phyloP scores from a whole-genome alignment of 2,888 invertebrate species.

The Physocephala rufipes region DNA sequence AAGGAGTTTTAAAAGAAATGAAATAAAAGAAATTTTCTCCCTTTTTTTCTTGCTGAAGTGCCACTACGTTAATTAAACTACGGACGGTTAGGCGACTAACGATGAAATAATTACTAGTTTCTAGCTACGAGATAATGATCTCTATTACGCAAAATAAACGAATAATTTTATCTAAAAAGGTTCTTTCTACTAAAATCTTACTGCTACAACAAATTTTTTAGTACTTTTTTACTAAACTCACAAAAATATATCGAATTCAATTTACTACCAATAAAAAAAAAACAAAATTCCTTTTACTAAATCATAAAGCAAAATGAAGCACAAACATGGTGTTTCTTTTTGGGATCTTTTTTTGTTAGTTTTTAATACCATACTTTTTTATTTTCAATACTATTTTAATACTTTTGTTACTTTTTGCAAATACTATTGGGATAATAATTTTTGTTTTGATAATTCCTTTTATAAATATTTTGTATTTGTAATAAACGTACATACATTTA shows the following conservation, averaged over 20 bases:
- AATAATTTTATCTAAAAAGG: too few species aligned
- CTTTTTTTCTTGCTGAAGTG: too few species aligned
- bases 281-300: background rate
- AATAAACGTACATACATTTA: background rate
- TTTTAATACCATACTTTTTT: slow-evolving; percentile 16
- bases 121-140: too few species aligned
- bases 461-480: slow-evolving; percentile 4
- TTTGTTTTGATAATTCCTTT: background rate
- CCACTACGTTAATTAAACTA: too few species aligned
- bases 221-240: background rate
- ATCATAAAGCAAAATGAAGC: background rate
- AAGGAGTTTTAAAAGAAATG: too few species aligned
- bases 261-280: background rate
- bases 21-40: too few species aligned
- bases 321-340: background rate
- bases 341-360: slow-evolving; percentile 8
- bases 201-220: background rate
- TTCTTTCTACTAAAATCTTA: background rate
- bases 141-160: too few species aligned
- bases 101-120: too few species aligned
- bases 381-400: slow-evolving; percentile 26
- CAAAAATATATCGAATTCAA: background rate
- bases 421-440: slow-evolving; percentile 24
- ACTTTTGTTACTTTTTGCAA: background rate
- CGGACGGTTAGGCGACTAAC: too few species aligned